Evolutionary conservation across 1,140 invertebrate genomes (phyloP).

Genomic region (Maconellicoccus hirsutus): DNA sequence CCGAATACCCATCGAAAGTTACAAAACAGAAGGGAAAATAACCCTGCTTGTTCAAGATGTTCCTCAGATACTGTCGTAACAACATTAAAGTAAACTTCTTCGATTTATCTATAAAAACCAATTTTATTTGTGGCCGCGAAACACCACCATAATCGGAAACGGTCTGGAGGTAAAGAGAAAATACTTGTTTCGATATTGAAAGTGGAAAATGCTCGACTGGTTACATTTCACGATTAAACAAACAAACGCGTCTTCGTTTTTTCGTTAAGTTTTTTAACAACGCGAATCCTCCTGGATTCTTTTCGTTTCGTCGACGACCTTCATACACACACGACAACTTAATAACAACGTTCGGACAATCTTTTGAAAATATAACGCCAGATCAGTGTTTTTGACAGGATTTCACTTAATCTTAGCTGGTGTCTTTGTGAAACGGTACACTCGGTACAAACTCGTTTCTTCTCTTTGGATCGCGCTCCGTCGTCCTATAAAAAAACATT

Average conservation of each 20-base stretch:
- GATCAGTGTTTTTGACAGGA: neutral
- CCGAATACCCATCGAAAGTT: too few species aligned
- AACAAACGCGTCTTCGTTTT: neutral
- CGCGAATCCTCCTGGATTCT: too few species aligned
- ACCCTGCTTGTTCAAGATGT: neutral
- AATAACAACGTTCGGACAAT: neutral
- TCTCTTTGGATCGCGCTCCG: too few species aligned
- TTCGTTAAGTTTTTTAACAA: neutral
- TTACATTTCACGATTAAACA: constrained; percentile 5
- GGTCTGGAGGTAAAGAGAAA: neutral
- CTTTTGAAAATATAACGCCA: neutral
- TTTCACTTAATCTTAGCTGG: neutral
- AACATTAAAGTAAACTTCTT: neutral
- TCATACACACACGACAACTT: neutral
- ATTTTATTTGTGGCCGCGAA: neutral
- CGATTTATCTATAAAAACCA: constrained; percentile 1
- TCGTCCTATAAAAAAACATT: too few species aligned
- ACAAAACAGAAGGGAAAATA: too few species aligned
- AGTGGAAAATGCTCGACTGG: neutral
- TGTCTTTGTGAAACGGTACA: neutral
- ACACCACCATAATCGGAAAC: neutral
- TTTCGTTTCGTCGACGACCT: too few species aligned
- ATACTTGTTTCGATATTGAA: neutral
- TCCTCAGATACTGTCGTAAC: neutral
- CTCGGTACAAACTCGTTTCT: too few species aligned